Evolutionary conservation across 2,797 vertebrate genomes (phyloP).

Genomic region (Liparis tanakae): DNA sequence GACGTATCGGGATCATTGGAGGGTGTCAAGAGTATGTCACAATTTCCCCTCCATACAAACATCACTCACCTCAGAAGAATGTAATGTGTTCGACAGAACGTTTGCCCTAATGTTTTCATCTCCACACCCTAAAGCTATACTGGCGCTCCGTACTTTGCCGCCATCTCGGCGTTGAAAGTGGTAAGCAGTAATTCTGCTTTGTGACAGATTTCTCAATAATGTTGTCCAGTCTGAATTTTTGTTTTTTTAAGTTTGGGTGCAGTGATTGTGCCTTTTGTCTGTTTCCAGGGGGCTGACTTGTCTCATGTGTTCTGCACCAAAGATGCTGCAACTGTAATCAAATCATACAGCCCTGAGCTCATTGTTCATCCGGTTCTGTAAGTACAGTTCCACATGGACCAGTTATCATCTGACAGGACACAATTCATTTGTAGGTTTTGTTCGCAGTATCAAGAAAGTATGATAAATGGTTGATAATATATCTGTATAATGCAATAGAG

Average conservation of each 20-base stretch:
- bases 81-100: not conserved
- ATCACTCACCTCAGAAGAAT: not conserved
- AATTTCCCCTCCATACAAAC: not conserved
- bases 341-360: conserved; percentile 97
- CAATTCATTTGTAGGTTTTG: not conserved
- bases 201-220: not conserved
- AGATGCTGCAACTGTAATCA: conserved; percentile 96
- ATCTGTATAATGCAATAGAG: no score
- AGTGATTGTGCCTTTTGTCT: not conserved
- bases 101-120: conserved; percentile 21
- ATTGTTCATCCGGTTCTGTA: conserved; percentile 98
- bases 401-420: not conserved
- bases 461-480: not conserved
- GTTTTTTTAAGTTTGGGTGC: not conserved
- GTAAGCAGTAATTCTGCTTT: conserved; percentile 74
- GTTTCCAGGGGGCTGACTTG: conserved; percentile 92
- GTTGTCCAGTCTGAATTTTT: not conserved
- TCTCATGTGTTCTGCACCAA: conserved; percentile 97
- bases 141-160: conserved; percentile 97
- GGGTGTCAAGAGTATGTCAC: conserved; percentile 95
- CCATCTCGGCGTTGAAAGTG: conserved; percentile 96
- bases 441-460: not conserved
- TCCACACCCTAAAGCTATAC: conserved; percentile 88
- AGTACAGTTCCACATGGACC: conserved; percentile 78
- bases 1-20: conserved; percentile 93